Evolutionary conservation across 2,113 vertebrate species (phyloP).

Genomic region (Chrysemys picta): DNA sequence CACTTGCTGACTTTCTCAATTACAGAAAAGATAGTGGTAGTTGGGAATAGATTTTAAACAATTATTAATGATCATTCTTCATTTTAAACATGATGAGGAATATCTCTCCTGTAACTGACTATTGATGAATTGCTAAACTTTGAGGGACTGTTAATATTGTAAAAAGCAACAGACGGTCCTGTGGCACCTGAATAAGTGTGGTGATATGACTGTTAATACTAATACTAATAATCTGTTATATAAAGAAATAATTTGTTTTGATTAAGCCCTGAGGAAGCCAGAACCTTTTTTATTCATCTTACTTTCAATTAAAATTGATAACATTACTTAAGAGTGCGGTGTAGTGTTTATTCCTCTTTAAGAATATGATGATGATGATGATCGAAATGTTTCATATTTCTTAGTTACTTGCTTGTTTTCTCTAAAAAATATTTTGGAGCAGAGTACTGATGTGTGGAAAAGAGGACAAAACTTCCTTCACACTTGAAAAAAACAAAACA

Average conservation of each 20-base stretch:
- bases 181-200: not conserved
- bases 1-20: not conserved
- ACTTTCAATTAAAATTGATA: not conserved
- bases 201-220: not conserved
- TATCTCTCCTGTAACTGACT: not conserved
- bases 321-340: not conserved
- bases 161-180: not conserved
- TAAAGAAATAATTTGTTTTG: not conserved
- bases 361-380: not conserved
- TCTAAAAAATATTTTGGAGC: not conserved
- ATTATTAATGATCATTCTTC: not conserved
- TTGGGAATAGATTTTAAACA: not conserved
- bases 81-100: not conserved
- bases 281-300: not conserved
- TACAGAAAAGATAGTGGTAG: not conserved
- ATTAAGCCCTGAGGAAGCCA: not conserved
- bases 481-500: not conserved
- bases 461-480: not conserved
- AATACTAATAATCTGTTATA: not conserved
- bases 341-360: not conserved
- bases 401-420: not conserved
- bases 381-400: not conserved
- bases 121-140: not conserved
- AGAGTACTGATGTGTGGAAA: not conserved
- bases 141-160: not conserved